Percentiles rank a stretch among this genome's conserved stretches.
phyloP scores from a whole-genome alignment of 2,113 vertebrate genomes.

The Aplodontia rufa region DNA sequence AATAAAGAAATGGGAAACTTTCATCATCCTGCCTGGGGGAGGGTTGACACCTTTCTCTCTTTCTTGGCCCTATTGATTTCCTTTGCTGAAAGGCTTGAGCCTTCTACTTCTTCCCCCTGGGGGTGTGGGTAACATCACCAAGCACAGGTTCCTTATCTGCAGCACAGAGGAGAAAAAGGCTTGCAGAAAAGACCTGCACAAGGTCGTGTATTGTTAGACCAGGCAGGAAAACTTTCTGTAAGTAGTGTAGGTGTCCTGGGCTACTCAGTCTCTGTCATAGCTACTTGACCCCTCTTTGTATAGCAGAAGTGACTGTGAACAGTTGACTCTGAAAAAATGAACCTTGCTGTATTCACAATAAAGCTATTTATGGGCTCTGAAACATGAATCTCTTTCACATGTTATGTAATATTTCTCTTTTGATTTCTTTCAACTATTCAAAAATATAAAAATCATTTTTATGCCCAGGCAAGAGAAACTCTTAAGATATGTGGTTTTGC shows the following conservation, averaged over 20 bases:
- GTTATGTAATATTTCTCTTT: background rate
- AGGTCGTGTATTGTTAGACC: background rate
- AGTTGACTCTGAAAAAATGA: background rate
- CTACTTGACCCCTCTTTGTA: background rate
- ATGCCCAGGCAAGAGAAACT: background rate
- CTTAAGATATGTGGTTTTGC: background rate
- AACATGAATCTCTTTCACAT: conserved; percentile 15
- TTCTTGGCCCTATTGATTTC: background rate
- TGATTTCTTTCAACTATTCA: background rate
- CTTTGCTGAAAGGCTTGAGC: background rate
- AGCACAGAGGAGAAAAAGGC: background rate
- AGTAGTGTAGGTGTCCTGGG: background rate
- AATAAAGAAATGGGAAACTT: background rate
- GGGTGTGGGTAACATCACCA: background rate
- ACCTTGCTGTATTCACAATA: background rate
- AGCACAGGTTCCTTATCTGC: background rate
- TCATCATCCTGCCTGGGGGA: background rate
- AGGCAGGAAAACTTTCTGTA: background rate
- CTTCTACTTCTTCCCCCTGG: background rate
- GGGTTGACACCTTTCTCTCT: background rate
- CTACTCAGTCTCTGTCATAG: background rate
- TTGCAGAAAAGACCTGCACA: background rate
- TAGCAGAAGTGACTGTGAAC: background rate
- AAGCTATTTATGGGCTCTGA: conserved; percentile 2
- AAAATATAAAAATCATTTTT: background rate